phyloP scores from a whole-genome alignment of 2,888 invertebrate species.

The Nemurella pictetii region DNA sequence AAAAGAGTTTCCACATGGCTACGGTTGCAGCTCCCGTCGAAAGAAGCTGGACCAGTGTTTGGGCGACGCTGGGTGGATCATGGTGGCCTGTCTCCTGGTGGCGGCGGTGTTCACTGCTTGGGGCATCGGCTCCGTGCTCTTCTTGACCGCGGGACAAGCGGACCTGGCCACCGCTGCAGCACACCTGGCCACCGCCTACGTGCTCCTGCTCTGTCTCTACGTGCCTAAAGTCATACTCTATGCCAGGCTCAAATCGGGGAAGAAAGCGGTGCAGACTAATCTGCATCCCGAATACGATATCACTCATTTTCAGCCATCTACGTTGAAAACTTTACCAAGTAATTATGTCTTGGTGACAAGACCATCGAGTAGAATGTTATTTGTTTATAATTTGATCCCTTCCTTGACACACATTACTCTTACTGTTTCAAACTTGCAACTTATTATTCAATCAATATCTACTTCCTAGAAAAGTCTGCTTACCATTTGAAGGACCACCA shows the following conservation, averaged over 20 bases:
- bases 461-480: too few relatives aligned
- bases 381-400: too few relatives aligned
- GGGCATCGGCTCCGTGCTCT: constrained; percentile 37
- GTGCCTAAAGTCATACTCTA: constrained; percentile 38
- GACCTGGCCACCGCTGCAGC: constrained; percentile 37
- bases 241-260: constrained; percentile 25
- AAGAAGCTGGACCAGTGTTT: constrained; percentile 20
- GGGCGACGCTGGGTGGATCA: constrained; percentile 38
- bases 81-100: constrained; percentile 37
- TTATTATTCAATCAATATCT: too few relatives aligned
- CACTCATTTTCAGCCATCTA: constrained; percentile 35
- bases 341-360: background rate
- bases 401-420: too few relatives aligned
- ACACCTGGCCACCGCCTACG: constrained; percentile 36
- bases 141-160: constrained; percentile 34
- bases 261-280: constrained; percentile 25
- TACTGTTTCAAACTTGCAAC: too few relatives aligned
- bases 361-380: too few relatives aligned
- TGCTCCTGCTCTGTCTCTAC: constrained; percentile 38
- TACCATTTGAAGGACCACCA: too few relatives aligned
- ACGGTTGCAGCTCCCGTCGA: constrained; percentile 12
- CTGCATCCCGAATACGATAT: constrained; percentile 38
- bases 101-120: constrained; percentile 37
- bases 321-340: constrained; percentile 37
- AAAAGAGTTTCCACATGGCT: too few relatives aligned